A percentile compares a stretch with the other conserved stretches of the same genome.
These are phyloP conservation scores for Tiliacea aurago DNA, from an alignment of 2,888 invertebrate genomes.

Conservation along the genomic window DNA sequence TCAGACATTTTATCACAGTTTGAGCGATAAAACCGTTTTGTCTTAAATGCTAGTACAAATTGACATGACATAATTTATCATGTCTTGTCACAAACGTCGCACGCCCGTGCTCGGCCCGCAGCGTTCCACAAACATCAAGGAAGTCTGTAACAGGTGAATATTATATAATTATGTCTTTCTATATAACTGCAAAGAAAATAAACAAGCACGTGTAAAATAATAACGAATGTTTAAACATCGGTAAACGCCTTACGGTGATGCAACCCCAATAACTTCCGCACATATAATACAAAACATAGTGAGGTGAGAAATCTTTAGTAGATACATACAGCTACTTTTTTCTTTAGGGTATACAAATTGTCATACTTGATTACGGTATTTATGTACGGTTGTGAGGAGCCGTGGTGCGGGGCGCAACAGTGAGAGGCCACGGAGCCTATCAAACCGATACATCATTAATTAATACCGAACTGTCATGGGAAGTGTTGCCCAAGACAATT, in stretches of 20 bases:
- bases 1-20: too few species aligned
- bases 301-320: slow-evolving; percentile 63
- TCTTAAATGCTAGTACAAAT: too few species aligned
- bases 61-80: too few species aligned
- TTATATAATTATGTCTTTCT: slow-evolving; percentile 26
- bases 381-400: slow-evolving; percentile 59
- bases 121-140: slow-evolving; percentile 33
- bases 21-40: too few species aligned
- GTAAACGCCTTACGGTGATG: slow-evolving; percentile 43
- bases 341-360: slow-evolving; percentile 64
- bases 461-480: slow-evolving; percentile 79
- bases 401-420: slow-evolving; percentile 25
- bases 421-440: slow-evolving; percentile 68
- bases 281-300: slow-evolving; percentile 52
- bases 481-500: slow-evolving; percentile 77
- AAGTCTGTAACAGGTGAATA: slow-evolving; percentile 35
- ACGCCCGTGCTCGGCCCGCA: too few species aligned
- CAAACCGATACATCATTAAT: slow-evolving; percentile 78
- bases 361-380: slow-evolving; percentile 66
- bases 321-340: slow-evolving; percentile 42
- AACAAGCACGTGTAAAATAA: slow-evolving; percentile 39
- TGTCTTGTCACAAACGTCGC: too few species aligned
- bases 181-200: slow-evolving; percentile 35
- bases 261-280: slow-evolving; percentile 61
- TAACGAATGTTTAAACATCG: slow-evolving; percentile 39